phyloP scores from a whole-genome alignment of 2,888 invertebrate species.

The Escarpia spicata region DNA sequence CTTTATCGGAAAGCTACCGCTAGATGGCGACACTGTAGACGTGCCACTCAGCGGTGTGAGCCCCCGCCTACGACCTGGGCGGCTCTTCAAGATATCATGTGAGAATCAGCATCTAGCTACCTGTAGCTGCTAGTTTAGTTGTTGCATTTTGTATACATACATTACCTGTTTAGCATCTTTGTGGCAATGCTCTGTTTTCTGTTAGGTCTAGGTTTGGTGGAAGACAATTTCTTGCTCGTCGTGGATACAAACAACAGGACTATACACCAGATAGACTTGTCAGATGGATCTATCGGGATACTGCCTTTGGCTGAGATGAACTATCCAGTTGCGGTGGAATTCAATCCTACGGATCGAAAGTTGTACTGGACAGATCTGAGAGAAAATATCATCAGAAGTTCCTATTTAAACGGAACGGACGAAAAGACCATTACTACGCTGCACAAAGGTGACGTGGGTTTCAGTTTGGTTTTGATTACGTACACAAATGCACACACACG shows the following conservation, averaged over 20 bases:
- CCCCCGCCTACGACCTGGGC: too few species aligned
- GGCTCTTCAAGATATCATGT: too few species aligned
- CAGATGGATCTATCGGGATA: neutral
- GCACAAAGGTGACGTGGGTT: neutral
- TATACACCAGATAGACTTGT: neutral
- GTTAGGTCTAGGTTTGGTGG: constrained; percentile 10
- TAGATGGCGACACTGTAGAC: too few species aligned
- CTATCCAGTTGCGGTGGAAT: neutral
- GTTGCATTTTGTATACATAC: too few species aligned
- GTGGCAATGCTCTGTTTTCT: neutral
- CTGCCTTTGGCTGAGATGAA: neutral
- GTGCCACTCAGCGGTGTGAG: too few species aligned
- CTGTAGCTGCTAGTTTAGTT: too few species aligned
- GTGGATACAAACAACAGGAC: neutral
- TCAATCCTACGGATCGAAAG: neutral
- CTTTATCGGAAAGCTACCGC: too few species aligned
- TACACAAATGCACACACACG: too few species aligned
- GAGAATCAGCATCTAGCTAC: too few species aligned
- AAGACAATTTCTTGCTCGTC: constrained; percentile 9
- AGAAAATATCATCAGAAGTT: neutral
- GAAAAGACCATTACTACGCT: neutral
- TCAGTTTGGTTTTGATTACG: neutral
- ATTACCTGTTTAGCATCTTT: too few species aligned
- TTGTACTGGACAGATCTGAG: neutral
- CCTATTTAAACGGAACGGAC: neutral